A percentile compares a stretch with the other conserved stretches of the same genome.
phyloP scores from a whole-genome alignment of 2,797 vertebrate species.

The Ctenochaetus hawaiiensis region DNA sequence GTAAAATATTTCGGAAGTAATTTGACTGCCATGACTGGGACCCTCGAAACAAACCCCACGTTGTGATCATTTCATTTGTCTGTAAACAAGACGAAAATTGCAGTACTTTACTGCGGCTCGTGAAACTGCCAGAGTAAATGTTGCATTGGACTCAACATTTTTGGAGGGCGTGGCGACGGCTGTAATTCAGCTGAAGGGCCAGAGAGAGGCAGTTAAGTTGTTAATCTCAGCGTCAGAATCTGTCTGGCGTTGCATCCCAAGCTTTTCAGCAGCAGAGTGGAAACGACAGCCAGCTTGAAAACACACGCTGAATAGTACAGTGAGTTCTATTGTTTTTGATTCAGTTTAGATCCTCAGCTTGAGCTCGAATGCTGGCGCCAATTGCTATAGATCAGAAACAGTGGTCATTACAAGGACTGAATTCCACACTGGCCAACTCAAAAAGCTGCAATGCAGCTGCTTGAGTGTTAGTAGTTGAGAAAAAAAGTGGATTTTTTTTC shows the following conservation, averaged over 20 bases:
- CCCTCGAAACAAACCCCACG: constrained; percentile 59
- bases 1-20: constrained; percentile 59
- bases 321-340: constrained; percentile 59
- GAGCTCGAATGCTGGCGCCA: constrained; percentile 29
- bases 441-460: constrained; percentile 1
- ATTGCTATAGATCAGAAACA: constrained; percentile 42
- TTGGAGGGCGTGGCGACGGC: constrained; percentile 51
- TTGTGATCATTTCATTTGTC: constrained; percentile 54
- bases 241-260: constrained; percentile 66
- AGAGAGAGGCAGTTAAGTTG: constrained; percentile 68
- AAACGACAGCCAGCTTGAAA: constrained; percentile 47
- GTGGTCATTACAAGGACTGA: constrained; percentile 31
- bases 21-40: constrained; percentile 42
- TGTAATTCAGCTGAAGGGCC: constrained; percentile 54
- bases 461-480: constrained; percentile 13
- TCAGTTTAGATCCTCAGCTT: constrained; percentile 32
- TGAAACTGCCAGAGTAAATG: constrained; percentile 74
- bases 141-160: constrained; percentile 62
- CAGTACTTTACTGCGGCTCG: constrained; percentile 52
- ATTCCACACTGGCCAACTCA: constrained; percentile 27
- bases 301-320: constrained; percentile 54
- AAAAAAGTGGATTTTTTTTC: constrained; percentile 22
- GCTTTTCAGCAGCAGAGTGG: constrained; percentile 58
- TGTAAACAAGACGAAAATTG: constrained; percentile 47
- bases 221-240: constrained; percentile 78